Conservation (phyloP, 2,113 vertebrate genomes). For the Lepus americanus region DNA sequence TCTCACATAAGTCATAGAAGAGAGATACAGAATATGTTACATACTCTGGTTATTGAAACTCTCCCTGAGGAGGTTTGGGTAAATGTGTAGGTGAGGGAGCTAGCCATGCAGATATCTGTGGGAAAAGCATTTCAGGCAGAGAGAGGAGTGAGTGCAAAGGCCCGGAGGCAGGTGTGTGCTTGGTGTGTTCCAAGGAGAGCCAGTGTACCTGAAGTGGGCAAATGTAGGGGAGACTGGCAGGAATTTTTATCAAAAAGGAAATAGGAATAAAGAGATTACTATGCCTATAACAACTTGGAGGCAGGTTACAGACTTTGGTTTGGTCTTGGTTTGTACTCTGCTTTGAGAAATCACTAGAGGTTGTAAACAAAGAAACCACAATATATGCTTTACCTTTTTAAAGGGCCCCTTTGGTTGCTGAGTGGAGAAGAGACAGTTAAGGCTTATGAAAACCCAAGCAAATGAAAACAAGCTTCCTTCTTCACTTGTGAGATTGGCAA, state of each 20-base stretch:
- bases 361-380: neutral
- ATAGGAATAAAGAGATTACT: neutral
- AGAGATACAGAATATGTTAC: neutral
- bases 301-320: neutral
- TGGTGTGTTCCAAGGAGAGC: neutral
- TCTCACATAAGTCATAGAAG: neutral
- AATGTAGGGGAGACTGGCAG: neutral
- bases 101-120: neutral
- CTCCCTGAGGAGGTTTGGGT: neutral
- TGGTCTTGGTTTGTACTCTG: conserved; percentile 15
- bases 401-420: neutral
- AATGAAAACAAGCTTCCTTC: conserved; percentile 37
- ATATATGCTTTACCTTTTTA: conserved; percentile 44
- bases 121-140: neutral
- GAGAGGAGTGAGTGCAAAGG: neutral
- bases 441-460: conserved; percentile 17
- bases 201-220: neutral
- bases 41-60: neutral
- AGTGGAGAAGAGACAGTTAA: conserved; percentile 13
- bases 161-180: neutral
- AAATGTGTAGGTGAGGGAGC: neutral
- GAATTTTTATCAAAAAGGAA: neutral
- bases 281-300: neutral
- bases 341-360: neutral
- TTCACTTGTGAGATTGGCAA: conserved; percentile 33